phyloP scores from a whole-genome alignment of 2,888 invertebrate species.

The Craniophora ligustri region DNA sequence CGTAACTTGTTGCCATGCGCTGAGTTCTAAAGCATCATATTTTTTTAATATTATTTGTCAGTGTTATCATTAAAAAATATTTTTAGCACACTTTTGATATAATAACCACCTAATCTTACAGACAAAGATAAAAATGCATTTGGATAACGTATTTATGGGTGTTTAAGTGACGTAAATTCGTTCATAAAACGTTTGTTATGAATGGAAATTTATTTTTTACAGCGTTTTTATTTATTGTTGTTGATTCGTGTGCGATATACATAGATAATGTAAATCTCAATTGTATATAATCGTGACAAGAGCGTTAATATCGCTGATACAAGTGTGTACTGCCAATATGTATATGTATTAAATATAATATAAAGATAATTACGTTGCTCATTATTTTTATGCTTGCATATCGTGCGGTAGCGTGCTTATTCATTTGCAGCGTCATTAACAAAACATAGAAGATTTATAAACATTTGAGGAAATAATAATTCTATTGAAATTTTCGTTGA shows the following conservation, averaged over 20 bases:
- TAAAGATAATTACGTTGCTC: constrained; percentile 14
- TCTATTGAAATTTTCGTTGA: not conserved
- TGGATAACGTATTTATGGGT: constrained; percentile 2
- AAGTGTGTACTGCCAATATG: constrained; percentile 7
- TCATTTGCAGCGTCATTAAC: constrained; percentile 4
- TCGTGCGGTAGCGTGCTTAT: constrained; percentile 27
- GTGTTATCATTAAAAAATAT: constrained; percentile 21
- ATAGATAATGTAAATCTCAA: constrained; percentile 53
- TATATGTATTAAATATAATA: constrained; percentile 1
- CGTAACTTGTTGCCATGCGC: constrained; percentile 36
- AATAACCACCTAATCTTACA: constrained; percentile 31
- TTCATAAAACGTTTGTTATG: constrained; percentile 50
- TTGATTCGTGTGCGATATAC: constrained; percentile 47
- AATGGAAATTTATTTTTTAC: constrained; percentile 59
- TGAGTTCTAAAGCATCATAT: constrained; percentile 17
- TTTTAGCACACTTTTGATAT: constrained; percentile 34
- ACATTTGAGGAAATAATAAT: not conserved
- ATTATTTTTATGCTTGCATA: constrained; percentile 26
- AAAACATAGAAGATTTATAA: constrained; percentile 5
- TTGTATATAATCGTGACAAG: constrained; percentile 50
- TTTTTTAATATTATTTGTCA: constrained; percentile 20
- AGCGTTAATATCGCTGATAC: constrained; percentile 26
- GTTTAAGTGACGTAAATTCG: constrained; percentile 16
- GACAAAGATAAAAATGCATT: constrained; percentile 25
- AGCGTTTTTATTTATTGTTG: constrained; percentile 40